Base-by-base conservation (phyloP, 2,888 invertebrate genomes). In the Pyrrhia umbra region DNA sequence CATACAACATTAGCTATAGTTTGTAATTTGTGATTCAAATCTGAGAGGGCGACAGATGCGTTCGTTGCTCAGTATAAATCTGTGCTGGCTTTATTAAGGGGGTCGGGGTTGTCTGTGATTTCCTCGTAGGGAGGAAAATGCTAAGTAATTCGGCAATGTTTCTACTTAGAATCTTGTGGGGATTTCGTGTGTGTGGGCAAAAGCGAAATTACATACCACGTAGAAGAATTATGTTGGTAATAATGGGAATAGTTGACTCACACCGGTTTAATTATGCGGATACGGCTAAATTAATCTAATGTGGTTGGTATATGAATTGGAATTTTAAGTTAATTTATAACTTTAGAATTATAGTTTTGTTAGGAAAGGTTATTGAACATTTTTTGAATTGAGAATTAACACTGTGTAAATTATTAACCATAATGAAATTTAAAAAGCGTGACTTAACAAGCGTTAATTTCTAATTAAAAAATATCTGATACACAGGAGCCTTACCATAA, bases 1-100 rank as follows among this genome's bases (percentile, higher is more conserved):
- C 77, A 81, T 67, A 80, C 66, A 70, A 82, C 86, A 85, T 85
- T 85, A 80, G 75, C 54, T 59, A 37, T 80, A 82, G 78, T 80
- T 75, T 64, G 76, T 75, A 81, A 78, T 85, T 85, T 82, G 86
- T 82, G 67, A 85, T 83, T 85, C 84, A 83, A 86, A 85, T 85
- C 67, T 68, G 56, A 52, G 51, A 51, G 78, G 77, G 64, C 72
- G 65, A 73, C 85, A 85, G 85, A 86, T 85, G 86, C 75, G 64
- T 61, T 54, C 61, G 62, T 77, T 57, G 52, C 52, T 62, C 65
- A 40, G 47, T 65, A 64, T 65, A 67, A 73, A 65, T 77, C 80
- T 66, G 55, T 50, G 62, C 47, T 39, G 47, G 47, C 30, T 63
- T 81, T 81, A 79, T 76, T 81, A 79, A 79, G 71, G 72, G 50